Evolutionary conservation across 1,140 invertebrate genomes (phyloP).

Genomic region (Gonioctena quinquepunctata): DNA sequence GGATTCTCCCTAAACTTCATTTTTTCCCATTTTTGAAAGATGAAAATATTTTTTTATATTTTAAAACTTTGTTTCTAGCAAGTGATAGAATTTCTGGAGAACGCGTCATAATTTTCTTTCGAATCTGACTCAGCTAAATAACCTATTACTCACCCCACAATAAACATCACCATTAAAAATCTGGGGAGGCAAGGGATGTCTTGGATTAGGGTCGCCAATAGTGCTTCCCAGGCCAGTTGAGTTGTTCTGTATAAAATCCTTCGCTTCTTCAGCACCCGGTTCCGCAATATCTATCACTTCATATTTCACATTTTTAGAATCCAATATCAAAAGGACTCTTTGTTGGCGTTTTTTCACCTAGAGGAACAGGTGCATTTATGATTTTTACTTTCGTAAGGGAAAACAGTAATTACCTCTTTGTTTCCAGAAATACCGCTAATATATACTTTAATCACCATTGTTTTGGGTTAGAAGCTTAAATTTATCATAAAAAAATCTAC

Average conservation of each 20-base stretch:
- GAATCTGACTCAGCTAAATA: too few species aligned
- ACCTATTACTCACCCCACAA: constrained; percentile 77
- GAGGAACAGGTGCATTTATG: too few species aligned
- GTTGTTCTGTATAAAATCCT: constrained; percentile 91
- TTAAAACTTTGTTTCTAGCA: too few species aligned
- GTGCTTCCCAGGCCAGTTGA: constrained; percentile 76
- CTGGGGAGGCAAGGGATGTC: constrained; percentile 80
- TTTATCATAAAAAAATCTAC: background rate
- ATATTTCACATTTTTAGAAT: constrained; percentile 86
- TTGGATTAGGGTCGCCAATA: constrained; percentile 62
- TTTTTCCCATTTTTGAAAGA: too few species aligned
- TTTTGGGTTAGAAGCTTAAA: constrained; percentile 42
- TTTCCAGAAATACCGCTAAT: constrained; percentile 88
- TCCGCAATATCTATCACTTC: constrained; percentile 91
- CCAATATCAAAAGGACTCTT: constrained; percentile 87
- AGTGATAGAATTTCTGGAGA: too few species aligned
- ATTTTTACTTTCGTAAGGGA: too few species aligned
- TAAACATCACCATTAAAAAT: constrained; percentile 92
- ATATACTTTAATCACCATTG: constrained; percentile 91
- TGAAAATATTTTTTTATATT: too few species aligned
- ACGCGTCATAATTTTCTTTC: too few species aligned
- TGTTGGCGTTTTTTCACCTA: constrained; percentile 95
- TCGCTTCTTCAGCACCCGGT: constrained; percentile 83
- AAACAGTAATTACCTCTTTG: constrained; percentile 72
- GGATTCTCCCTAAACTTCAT: too few species aligned